Evolutionary conservation across 1,140 invertebrate genomes (phyloP), one percentile per base, ranked within the genome.

Genomic region (Oryctes rhinoceros): DNA sequence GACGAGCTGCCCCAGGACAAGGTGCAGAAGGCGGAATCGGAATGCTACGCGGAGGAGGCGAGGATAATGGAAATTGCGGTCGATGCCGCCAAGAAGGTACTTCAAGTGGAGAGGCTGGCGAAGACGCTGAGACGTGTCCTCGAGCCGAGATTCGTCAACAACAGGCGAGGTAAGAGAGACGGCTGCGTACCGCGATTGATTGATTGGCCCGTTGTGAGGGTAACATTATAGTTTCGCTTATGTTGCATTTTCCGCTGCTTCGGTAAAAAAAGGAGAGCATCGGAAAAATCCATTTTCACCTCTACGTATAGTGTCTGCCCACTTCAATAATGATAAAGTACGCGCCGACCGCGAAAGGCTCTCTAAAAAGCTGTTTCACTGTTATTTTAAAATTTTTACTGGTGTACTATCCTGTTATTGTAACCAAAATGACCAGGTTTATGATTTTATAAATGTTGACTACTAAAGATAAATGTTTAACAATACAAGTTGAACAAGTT

Each of bases 1-100:
- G 92, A 93, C 83, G 88, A 87, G 49, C 83, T 92, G 80, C 91
- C 92, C 7, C 89, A 89, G 35, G 89, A 91, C 20, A 88, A 91
- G 80, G 92, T 93, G 0, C 86, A 87, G 18, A 83, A 87, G 82
- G 90, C 90, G 24, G 89, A 91, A 83, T 90, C 87, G 65, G 89
- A 91, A 80, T 90, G 90, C 78, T 93, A 91, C 83, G 86, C 86
- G 15, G 89, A 92, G 83, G 90, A 92, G 83, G 87, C 89, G 47
- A 91, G 88, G 79, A 86, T 89, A 48, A 90, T 91, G 88, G 89
- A 87, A 81, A 88, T 91, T 71, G 91, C 91, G 1, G 89, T 90
- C 78, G 89, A 90, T 62, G 92, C 92, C 37, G 88, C 90, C 11
- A 88, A 87, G 78, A 91, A 93, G 87, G 88, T 92, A n/a, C 85